These are phyloP conservation scores for Apostichopus californicus DNA, from an alignment of 35 echinoderm and acorn worm genomes.

Conservation along the genomic window DNA sequence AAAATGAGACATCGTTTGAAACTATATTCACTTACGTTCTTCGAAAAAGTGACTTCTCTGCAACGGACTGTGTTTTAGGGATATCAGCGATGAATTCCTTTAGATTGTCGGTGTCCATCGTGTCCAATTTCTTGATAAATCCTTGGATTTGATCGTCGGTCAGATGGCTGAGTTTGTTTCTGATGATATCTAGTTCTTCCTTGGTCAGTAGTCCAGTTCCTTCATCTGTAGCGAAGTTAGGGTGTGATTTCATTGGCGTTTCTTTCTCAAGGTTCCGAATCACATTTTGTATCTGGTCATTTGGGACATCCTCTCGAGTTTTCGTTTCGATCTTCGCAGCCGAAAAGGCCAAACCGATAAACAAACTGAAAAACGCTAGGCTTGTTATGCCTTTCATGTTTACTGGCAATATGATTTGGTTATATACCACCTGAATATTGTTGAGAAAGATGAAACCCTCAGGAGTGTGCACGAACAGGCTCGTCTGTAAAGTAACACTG, in stretches of 20 bases:
- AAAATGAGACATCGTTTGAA: no score
- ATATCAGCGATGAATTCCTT: conserved; percentile 38
- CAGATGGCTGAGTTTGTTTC: conserved; percentile 34
- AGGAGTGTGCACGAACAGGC: no score
- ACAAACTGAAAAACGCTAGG: not conserved
- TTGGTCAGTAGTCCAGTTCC: not conserved
- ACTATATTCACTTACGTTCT: conserved; percentile 18
- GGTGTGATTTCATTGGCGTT: not conserved
- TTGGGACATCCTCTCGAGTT: not conserved
- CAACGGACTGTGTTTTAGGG: not conserved
- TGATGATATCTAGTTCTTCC: not conserved
- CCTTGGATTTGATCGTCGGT: not conserved
- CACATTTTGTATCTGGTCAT: not conserved
- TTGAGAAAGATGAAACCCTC: no score
- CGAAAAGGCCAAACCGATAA: not conserved
- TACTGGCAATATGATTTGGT: not conserved
- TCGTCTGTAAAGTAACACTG: no score
- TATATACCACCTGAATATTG: no score
- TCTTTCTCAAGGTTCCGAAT: not conserved
- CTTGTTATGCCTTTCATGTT: not conserved
- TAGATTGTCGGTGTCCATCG: not conserved
- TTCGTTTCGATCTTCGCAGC: not conserved
- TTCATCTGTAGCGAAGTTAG: not conserved
- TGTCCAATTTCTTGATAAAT: conserved; percentile 7
- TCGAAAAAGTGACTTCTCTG: conserved; percentile 27